Evolutionary conservation across 2,113 vertebrate genomes (phyloP).

Genomic region (Opisthocomus hoazin): DNA sequence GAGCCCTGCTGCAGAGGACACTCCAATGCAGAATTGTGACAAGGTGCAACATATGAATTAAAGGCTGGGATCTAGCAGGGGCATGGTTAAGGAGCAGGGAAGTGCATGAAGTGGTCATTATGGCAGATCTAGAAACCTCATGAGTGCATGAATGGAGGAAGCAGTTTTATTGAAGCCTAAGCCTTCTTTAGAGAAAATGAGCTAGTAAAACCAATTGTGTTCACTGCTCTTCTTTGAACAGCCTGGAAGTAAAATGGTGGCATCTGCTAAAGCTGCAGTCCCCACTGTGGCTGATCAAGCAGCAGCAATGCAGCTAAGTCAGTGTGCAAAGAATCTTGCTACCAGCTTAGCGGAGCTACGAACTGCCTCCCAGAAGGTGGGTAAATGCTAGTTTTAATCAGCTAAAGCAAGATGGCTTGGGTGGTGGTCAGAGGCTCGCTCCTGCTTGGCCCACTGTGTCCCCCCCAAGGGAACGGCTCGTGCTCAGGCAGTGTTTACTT

Average conservation of each 20-base stretch:
- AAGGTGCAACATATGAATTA: neutral
- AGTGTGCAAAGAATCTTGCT: conserved; percentile 96
- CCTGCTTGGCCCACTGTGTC: neutral
- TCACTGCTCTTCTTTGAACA: conserved; percentile 46
- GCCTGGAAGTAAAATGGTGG: conserved; percentile 98
- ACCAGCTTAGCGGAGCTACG: conserved; percentile 93
- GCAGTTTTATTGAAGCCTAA: neutral
- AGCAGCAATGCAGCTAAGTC: conserved; percentile 95
- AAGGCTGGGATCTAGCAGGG: neutral
- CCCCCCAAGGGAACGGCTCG: neutral
- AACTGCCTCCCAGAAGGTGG: conserved; percentile 92
- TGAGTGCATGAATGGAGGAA: neutral
- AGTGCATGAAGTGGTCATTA: neutral
- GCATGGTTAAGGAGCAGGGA: neutral
- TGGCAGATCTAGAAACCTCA: neutral
- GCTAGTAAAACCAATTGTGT: neutral
- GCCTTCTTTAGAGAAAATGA: neutral
- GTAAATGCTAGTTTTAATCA: neutral
- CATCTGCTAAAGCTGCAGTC: conserved; percentile 92
- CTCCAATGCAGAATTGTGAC: neutral
- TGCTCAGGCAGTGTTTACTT: neutral
- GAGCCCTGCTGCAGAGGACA: neutral
- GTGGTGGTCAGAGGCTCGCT: neutral
- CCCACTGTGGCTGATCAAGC: conserved; percentile 95
- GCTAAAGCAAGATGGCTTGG: neutral